These are phyloP conservation scores for Heliopora coerulea DNA, from an alignment of 92 coral and sea anemone species.

Conservation along the genomic window DNA sequence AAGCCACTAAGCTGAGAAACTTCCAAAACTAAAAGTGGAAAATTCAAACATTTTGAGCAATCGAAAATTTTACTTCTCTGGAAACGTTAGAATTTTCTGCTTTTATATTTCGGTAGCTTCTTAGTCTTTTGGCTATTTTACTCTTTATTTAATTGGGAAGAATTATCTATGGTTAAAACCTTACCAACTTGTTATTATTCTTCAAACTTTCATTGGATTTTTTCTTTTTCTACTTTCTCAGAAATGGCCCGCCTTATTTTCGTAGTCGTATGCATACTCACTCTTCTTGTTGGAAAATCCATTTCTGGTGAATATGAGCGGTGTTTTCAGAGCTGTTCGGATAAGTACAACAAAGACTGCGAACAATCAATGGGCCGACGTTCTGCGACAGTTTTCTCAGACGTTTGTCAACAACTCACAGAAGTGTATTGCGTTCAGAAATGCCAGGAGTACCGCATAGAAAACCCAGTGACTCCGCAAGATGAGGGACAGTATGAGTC, in stretches of 20 bases:
- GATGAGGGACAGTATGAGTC: neutral
- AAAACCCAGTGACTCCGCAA: neutral
- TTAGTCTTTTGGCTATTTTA: too few relatives aligned
- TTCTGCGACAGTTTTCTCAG: neutral
- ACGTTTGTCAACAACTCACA: neutral
- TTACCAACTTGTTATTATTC: too few relatives aligned
- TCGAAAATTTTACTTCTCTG: too few relatives aligned
- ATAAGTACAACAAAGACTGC: neutral
- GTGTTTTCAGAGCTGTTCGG: neutral
- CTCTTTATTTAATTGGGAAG: too few relatives aligned
- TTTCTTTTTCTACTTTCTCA: too few relatives aligned
- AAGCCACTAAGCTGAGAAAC: too few relatives aligned
- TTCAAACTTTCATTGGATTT: too few relatives aligned
- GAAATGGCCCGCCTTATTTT: constrained; percentile 1
- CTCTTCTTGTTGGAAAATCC: constrained; percentile 7
- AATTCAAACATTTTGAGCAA: too few relatives aligned
- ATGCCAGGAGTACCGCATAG: neutral
- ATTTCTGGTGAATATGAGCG: neutral
- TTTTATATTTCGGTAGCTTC: too few relatives aligned
- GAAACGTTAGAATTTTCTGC: too few relatives aligned
- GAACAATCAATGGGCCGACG: neutral
- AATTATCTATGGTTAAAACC: too few relatives aligned
- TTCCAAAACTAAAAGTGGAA: too few relatives aligned
- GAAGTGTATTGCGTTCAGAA: neutral
- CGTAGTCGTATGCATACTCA: neutral